phyloP scores from a whole-genome alignment of 2,888 invertebrate species.

The Troides aeacus region DNA sequence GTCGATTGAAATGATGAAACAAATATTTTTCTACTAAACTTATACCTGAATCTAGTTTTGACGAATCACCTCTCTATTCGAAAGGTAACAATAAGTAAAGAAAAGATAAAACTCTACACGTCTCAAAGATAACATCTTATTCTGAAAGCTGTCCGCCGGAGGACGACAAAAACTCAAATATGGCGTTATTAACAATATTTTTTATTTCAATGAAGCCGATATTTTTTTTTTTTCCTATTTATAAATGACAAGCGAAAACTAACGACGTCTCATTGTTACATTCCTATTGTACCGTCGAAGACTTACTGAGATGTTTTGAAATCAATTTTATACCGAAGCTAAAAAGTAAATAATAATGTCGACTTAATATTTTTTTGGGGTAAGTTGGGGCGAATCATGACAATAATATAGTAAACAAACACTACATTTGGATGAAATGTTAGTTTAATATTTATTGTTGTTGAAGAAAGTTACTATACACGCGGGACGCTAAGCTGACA shows the following conservation, averaged over 20 bases:
- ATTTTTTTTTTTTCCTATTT: slow-evolving; percentile 1
- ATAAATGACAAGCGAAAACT: slow-evolving; percentile 1
- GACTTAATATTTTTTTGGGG: too few relatives aligned
- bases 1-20: neutral
- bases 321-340: neutral
- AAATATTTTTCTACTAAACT: slow-evolving; percentile 5
- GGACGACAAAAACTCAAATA: slow-evolving; percentile 19
- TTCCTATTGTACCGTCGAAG: neutral
- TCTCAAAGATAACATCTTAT: slow-evolving; percentile 24
- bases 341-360: neutral
- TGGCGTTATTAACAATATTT: neutral
- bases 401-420: too few relatives aligned
- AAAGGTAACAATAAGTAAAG: slow-evolving; percentile 18
- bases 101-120: slow-evolving; percentile 14
- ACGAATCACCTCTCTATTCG: slow-evolving; percentile 20
- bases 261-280: slow-evolving; percentile 1
- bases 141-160: slow-evolving; percentile 18
- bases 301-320: neutral
- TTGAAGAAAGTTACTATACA: too few relatives aligned
- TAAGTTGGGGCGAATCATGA: too few relatives aligned
- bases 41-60: slow-evolving; percentile 24
- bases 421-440: too few relatives aligned
- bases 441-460: too few relatives aligned
- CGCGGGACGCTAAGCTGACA: too few relatives aligned
- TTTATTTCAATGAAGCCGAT: neutral